phyloP scores from a whole-genome alignment of 2,888 invertebrate genomes.

The Agrochola circellaris region DNA sequence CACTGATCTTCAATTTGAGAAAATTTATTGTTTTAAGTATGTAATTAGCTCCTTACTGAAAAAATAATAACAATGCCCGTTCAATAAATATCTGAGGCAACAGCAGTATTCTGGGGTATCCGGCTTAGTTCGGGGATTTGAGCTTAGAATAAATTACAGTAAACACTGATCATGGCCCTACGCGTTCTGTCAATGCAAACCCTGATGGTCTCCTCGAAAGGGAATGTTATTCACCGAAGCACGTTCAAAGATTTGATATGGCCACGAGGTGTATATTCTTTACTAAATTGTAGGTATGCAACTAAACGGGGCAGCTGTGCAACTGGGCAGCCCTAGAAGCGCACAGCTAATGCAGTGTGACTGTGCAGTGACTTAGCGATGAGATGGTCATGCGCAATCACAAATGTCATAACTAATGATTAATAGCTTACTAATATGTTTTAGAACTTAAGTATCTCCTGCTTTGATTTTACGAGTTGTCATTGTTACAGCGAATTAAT shows the following conservation, averaged over 20 bases:
- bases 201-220: not conserved
- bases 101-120: not conserved
- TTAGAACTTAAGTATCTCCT: not conserved
- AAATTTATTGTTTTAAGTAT: too few species aligned
- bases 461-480: not conserved
- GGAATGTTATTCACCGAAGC: slow-evolving; percentile 28
- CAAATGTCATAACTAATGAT: slow-evolving; percentile 17
- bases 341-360: slow-evolving; percentile 2
- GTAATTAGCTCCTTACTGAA: too few species aligned
- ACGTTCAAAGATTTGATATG: slow-evolving; percentile 22
- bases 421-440: slow-evolving; percentile 7
- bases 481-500: not conserved
- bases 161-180: slow-evolving; percentile 3
- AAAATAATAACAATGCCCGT: too few species aligned
- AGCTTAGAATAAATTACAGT: not conserved
- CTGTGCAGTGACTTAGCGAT: slow-evolving; percentile 3
- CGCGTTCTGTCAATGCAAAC: not conserved
- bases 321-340: not conserved
- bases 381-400: slow-evolving; percentile 4
- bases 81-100: not conserved
- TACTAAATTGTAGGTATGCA: not conserved
- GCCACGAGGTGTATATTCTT: not conserved
- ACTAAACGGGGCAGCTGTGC: not conserved
- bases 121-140: too few species aligned
- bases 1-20: too few species aligned